These are phyloP conservation scores for Andrena dorsata DNA, from an alignment of 2,888 invertebrate species.

Conservation along the genomic window DNA sequence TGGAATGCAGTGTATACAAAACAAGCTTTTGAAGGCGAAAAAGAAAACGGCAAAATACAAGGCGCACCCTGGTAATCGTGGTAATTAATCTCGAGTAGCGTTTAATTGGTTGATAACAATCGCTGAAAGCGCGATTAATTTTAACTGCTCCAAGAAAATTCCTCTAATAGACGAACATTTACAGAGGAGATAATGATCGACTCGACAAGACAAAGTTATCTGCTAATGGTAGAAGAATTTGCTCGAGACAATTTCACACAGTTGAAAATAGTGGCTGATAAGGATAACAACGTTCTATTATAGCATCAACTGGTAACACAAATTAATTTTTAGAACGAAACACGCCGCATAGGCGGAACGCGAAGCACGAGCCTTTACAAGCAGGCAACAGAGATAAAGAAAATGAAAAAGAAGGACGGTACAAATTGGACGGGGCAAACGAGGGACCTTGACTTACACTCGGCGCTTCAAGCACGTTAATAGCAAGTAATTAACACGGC, in stretches of 20 bases:
- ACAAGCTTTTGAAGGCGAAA: too few species aligned
- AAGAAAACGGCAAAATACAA: too few species aligned
- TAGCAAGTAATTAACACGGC: slow-evolving; percentile 52
- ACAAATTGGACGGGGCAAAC: slow-evolving; percentile 7
- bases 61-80: neutral
- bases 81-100: neutral
- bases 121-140: neutral
- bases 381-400: neutral
- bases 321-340: neutral
- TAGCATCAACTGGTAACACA: too few species aligned
- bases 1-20: too few species aligned
- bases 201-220: too few species aligned
- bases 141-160: neutral
- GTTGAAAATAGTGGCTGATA: too few species aligned
- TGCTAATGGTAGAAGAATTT: too few species aligned
- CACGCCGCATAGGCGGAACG: slow-evolving; percentile 1
- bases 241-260: too few species aligned
- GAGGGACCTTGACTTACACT: slow-evolving; percentile 41
- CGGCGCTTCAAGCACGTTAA: slow-evolving; percentile 46
- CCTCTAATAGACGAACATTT: too few species aligned
- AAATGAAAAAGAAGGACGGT: neutral
- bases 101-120: neutral
- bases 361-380: neutral
- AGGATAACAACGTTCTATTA: too few species aligned
- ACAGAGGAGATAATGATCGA: too few species aligned